Evolutionary conservation across 1,140 invertebrate species (phyloP), one percentile per base, ranked within the genome.

Genomic region (Diprion similis): DNA sequence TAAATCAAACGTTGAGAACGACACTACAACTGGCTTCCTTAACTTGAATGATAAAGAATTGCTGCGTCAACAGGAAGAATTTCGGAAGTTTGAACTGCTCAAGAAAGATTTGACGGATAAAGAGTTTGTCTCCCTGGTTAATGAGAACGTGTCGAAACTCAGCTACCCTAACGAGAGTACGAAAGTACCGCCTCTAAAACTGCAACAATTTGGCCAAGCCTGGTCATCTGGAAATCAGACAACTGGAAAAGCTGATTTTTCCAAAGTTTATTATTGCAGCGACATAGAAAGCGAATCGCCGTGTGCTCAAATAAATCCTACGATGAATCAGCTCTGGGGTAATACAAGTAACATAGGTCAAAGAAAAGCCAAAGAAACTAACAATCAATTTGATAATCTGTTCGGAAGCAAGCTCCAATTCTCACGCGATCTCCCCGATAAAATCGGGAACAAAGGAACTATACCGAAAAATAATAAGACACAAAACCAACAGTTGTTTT

Each of bases 11-110:
- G 46, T 59, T 15, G 46, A n/a, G 15, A 48, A 71, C 47, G 45
- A 69, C 10, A 13, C 4, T 4, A 59, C 51, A 6, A 37, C 24
- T 19, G 72, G 71, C 18, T 75, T 75, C 13, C 46, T 76, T 8
- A 77, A 77, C 24, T 75, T 78, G 47, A 71, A 79, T 51, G 67
- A 79, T 11, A 51, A 64, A 8, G 78, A 79, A 65, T 48, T 79
- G 10, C 51, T 75, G 15, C 18, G 72, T 19, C 78, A 80, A 64
- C 65, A 76, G 8, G 75, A 77, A 7, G 75, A 76, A 46, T 70
- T 81, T 3, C 68, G 51, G 69, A 78, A 74, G 71, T 79, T 77
- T 47, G 77, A 78, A 72, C 37, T 71, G 18, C 24, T 76, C 6
- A 80, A 72, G 68, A 78, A 75, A 68, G 65, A 72, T 46, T 47